Conservation (phyloP, 2,113 vertebrate genomes). For the Sinocyclocheilus rhinocerous region DNA sequence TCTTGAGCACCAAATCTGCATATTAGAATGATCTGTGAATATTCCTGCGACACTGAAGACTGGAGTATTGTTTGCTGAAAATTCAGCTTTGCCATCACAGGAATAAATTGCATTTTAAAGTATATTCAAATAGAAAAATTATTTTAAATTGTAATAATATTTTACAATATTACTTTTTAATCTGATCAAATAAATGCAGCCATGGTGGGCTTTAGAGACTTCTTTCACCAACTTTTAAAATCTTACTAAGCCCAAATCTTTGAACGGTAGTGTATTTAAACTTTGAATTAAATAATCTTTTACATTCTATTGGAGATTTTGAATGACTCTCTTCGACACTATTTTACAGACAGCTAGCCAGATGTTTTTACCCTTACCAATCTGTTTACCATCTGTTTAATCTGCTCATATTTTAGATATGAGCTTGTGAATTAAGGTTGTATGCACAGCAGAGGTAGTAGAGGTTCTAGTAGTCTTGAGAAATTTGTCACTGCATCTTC, state of each 20-base stretch:
- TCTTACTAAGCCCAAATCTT: neutral
- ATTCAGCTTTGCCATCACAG: neutral
- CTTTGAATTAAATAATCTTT: neutral
- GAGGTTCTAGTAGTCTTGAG: neutral
- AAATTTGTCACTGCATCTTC: neutral
- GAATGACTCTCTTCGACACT: neutral
- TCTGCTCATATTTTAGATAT: neutral
- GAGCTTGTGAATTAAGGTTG: neutral
- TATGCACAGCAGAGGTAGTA: neutral
- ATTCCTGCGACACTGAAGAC: neutral
- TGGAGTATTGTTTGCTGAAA: neutral
- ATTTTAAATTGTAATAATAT: neutral
- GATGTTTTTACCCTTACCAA: neutral
- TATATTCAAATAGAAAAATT: neutral
- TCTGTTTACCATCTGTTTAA: constrained; percentile 6
- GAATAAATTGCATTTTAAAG: neutral
- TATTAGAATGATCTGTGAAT: neutral
- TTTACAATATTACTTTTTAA: neutral
- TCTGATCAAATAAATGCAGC: neutral
- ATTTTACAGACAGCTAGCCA: neutral
- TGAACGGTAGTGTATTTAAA: neutral
- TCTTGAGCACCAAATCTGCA: neutral
- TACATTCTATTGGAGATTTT: neutral
- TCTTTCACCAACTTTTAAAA: neutral
- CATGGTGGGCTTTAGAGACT: neutral